Evolutionary conservation across 2,797 vertebrate genomes (phyloP), one percentile per base, ranked within the genome.

Genomic region (Coranthus polyacanthus): DNA sequence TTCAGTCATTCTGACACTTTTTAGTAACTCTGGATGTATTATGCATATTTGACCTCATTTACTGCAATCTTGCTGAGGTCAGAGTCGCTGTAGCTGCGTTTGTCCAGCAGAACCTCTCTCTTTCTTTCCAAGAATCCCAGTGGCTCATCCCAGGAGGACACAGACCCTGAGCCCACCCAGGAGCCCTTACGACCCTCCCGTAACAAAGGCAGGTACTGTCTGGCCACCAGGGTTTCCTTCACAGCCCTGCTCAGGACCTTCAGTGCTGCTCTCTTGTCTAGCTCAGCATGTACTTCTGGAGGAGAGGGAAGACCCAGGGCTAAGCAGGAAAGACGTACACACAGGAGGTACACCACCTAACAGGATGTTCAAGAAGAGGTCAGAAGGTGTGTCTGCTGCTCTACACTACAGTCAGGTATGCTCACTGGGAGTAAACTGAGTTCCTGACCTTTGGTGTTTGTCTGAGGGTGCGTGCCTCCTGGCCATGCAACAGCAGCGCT

Each of bases 11-110:
- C 3, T 38, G 5, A 12, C 39, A 16, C 1, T 6, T 15, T 6
- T 22, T 13, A 10, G 12, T 39, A 22, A 42, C 44, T 17, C 1
- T 54, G 7, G 1, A 34, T 1, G 1, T 36, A 20, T 24, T 29
- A 26, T 42, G 10, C 12, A 64, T 39, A 32, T 42, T 24, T 54
- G n/a, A 85, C 86, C 79, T 89, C 57, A 50, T 72, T 53, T 5
- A 79, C 78, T 37, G 65, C 51, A 6, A 93, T 87, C 79, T 89
- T 94, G 81, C 87, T 86, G 72, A 95, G 88, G 62, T 95, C 94
- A 13, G 94, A 93, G 50, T 94, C 93, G 12, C 94, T 95, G 80
- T 93, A 94, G 90, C 94, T 92, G 55, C 91, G 87, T 79, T 91
- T 95, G 80, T 90, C 84, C 55, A 90, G 57, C 57, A 94, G 78